Percentiles rank a stretch among this genome's conserved stretches.
Conservation (phyloP, 2,888 invertebrate species). For the Aricia artaxerxes region DNA sequence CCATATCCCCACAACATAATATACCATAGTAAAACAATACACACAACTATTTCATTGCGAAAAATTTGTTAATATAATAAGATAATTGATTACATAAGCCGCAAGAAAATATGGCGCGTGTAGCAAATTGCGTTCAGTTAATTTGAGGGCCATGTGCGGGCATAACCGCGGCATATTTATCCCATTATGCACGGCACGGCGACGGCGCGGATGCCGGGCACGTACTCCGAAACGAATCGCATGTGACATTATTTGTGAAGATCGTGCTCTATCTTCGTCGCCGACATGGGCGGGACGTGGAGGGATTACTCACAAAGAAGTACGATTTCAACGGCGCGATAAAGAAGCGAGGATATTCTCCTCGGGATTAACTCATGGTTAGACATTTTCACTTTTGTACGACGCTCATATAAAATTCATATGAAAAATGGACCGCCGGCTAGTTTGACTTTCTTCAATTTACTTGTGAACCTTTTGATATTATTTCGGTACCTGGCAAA, state of each 20-base stretch:
- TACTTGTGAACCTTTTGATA: not conserved
- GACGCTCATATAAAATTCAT: constrained; percentile 40
- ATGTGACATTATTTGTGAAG: constrained; percentile 82
- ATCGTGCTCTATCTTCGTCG: constrained; percentile 81
- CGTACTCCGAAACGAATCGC: constrained; percentile 80
- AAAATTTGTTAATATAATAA: constrained; percentile 23
- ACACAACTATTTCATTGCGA: not conserved
- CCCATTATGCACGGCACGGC: constrained; percentile 75
- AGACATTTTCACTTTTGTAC: constrained; percentile 53
- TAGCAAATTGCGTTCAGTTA: constrained; percentile 75
- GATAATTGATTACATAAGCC: constrained; percentile 65
- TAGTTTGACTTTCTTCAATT: not conserved
- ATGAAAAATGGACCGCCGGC: constrained; percentile 5
- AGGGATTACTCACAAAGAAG: constrained; percentile 80
- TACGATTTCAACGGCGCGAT: constrained; percentile 78
- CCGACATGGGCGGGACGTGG: constrained; percentile 77
- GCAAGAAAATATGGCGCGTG: constrained; percentile 68
- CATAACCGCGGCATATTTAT: constrained; percentile 79
- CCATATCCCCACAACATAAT: too few species aligned
- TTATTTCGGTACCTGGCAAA: not conserved
- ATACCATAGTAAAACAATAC: not conserved
- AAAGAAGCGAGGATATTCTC: constrained; percentile 75
- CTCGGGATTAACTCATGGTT: constrained; percentile 70
- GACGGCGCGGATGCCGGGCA: constrained; percentile 77
- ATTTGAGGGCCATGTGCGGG: constrained; percentile 77